Percentiles rank a stretch among this genome's conserved stretches.
Evolutionary conservation across 2,888 invertebrate species (phyloP).

Genomic region (Mimumesa dahlbomi): DNA sequence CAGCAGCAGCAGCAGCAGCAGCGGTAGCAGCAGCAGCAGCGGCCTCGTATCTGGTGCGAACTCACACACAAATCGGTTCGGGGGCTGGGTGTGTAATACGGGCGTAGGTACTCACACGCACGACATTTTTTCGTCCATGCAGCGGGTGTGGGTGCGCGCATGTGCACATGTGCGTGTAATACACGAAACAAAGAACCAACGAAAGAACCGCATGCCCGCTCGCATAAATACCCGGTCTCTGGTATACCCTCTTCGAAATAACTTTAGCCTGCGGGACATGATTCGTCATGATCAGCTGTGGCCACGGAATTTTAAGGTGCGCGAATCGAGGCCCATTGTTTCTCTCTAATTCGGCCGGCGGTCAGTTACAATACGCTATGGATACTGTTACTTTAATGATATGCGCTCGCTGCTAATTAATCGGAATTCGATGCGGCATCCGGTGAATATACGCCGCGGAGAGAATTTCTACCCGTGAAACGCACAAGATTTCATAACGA

Average conservation of each 20-base stretch:
- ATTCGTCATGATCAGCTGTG: slow-evolving; percentile 65
- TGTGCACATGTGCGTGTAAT: slow-evolving; percentile 39
- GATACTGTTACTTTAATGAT: slow-evolving; percentile 47
- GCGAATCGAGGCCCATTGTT: slow-evolving; percentile 35
- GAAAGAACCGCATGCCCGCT: slow-evolving; percentile 61
- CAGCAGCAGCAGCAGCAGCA: too few relatives aligned
- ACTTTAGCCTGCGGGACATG: slow-evolving; percentile 44
- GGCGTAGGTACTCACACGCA: slow-evolving; percentile 15
- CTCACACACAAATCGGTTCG: slow-evolving; percentile 13
- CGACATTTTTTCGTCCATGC: slow-evolving; percentile 25
- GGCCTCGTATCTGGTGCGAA: slow-evolving; percentile 39
- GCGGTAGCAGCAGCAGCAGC: too few relatives aligned
- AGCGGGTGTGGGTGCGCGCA: slow-evolving; percentile 35
- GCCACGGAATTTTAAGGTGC: slow-evolving; percentile 54
- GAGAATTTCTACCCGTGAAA: slow-evolving; percentile 32
- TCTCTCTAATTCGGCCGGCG: slow-evolving; percentile 34
- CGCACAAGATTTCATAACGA: not conserved
- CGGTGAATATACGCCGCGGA: slow-evolving; percentile 42
- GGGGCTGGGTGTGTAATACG: not conserved
- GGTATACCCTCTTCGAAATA: slow-evolving; percentile 61
- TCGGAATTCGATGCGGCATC: slow-evolving; percentile 51
- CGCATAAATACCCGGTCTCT: slow-evolving; percentile 64
- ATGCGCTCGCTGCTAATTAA: slow-evolving; percentile 45
- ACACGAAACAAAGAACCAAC: slow-evolving; percentile 67
- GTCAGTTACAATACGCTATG: slow-evolving; percentile 23